A percentile compares a stretch with the other conserved stretches of the same genome.
Evolutionary conservation across 2,888 invertebrate genomes (phyloP).

Genomic region (Xiphydria camelus): DNA sequence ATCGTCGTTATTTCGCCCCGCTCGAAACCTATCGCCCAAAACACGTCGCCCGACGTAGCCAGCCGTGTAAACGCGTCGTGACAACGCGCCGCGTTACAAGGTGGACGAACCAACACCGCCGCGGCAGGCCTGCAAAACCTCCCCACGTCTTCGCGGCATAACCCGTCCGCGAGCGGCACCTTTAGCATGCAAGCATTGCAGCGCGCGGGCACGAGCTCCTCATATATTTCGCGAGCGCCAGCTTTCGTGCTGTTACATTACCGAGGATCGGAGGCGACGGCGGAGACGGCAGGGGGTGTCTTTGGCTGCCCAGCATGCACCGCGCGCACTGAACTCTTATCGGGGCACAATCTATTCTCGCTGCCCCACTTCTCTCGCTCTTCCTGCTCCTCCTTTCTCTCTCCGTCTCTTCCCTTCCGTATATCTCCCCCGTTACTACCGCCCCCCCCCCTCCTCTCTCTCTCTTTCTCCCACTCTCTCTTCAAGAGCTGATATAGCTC

Average conservation of each 20-base stretch:
- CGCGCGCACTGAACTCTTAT: constrained; percentile 16
- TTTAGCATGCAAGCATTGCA: constrained; percentile 36
- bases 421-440: constrained; percentile 12
- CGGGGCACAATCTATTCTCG: constrained; percentile 26
- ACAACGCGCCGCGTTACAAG: no score
- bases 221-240: constrained; percentile 37
- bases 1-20: no score
- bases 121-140: constrained; percentile 23
- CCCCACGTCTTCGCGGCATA: constrained; percentile 28
- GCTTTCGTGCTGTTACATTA: constrained; percentile 30
- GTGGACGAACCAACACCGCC: no score
- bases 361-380: constrained; percentile 10
- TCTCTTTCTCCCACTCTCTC: neutral
- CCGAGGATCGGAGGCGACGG: constrained; percentile 13
- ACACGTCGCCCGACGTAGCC: no score
- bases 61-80: no score
- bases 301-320: constrained; percentile 15
- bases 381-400: neutral
- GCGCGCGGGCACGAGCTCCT: constrained; percentile 31
- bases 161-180: constrained; percentile 19
- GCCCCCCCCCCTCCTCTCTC: constrained; percentile 1
- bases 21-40: no score
- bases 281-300: constrained; percentile 21
- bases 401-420: constrained; percentile 11
- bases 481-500: constrained; percentile 1